phyloP scores from a whole-genome alignment of 2,797 vertebrate species.

The Lacerta agilis region DNA sequence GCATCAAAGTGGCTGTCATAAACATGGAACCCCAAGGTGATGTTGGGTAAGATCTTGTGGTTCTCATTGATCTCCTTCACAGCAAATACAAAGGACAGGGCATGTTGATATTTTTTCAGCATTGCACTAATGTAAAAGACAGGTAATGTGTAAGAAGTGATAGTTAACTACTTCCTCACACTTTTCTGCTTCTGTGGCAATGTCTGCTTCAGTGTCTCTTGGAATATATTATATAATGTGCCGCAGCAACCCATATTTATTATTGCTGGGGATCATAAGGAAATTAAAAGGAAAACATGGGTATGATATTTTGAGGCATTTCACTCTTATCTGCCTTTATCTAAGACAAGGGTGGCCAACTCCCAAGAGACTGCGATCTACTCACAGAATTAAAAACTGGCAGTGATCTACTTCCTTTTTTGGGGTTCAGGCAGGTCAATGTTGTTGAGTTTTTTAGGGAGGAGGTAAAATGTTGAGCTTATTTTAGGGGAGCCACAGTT shows the following conservation, averaged over 20 bases:
- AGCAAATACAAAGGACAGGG: constrained; percentile 13
- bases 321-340: no score
- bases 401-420: no score
- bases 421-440: no score
- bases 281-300: no score
- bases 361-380: no score
- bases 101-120: constrained; percentile 27
- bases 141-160: neutral
- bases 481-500: no score
- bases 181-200: neutral
- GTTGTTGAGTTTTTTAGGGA: no score
- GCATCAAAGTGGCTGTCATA: constrained; percentile 25
- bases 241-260: neutral
- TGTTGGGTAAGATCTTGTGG: constrained; percentile 9
- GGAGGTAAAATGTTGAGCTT: no score
- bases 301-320: no score
- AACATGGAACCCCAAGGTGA: constrained; percentile 16
- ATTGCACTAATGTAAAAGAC: constrained; percentile 2
- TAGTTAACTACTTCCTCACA: neutral
- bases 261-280: no score
- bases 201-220: neutral
- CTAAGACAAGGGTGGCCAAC: no score
- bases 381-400: no score
- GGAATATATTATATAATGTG: neutral
- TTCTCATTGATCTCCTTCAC: constrained; percentile 23